Evolutionary conservation across 2,113 vertebrate species (phyloP), one percentile per base, ranked within the genome.

Genomic region (Alethe diademata): DNA sequence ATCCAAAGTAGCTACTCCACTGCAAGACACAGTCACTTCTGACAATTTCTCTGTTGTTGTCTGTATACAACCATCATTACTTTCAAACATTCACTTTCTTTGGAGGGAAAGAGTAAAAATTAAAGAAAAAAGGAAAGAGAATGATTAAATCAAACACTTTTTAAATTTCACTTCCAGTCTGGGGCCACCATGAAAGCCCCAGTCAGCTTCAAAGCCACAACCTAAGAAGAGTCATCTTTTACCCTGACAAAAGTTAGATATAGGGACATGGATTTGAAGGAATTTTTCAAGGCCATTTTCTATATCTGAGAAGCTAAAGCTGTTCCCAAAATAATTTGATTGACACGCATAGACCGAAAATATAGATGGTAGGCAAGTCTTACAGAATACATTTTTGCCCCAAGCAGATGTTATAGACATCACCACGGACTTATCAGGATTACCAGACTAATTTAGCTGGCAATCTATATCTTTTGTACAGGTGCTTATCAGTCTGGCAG

Each of bases 401-500:
- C 76, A 72, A 67, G 94, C 80, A 95, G 69, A 76, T 43, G n/a
- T 93, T 82, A 91, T 9, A 95, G 86, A 91, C 60, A 19, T 40
- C 33, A 31, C 73, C 36, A 22, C 4, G 14, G 67, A 36, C 3
- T 96, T 97, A 97, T 96, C 97, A 94, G 94, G 53, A 66, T 58
- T 71, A 78, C 94, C 96, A 97, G 95, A 78, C 72, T 94, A 83
- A 94, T 95, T 94, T 94, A 70, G 66, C 7, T 29, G 72, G 66
- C 84, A 95, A 92, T 70, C 60, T 78, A 9, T 71, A 88, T 90
- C 81, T 96, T 90, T 92, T 64, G 29, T 33, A 60, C 72, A 94
- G 53, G 29, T 95, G 86, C 81, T 97, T 97, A 97, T 97, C 97
- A 79, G 88, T 75, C n/a, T 78, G 48, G 29, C 62, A 67, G 86